These are phyloP conservation scores for Stenichneumon culpator DNA, from an alignment of 2,888 invertebrate genomes.

Conservation along the genomic window DNA sequence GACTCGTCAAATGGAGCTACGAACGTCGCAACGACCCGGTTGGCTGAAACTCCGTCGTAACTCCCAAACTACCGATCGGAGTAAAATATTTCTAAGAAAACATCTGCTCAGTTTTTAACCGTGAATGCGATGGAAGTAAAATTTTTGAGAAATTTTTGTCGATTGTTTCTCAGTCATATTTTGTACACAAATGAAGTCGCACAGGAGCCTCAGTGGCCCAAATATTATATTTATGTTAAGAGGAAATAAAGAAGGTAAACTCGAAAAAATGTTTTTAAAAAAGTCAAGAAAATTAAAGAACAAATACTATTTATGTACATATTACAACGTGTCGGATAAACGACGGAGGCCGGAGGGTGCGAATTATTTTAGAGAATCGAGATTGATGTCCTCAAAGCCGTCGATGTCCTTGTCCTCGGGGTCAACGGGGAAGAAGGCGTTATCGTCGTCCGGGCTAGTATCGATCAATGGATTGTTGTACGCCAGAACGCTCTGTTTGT, in stretches of 20 bases:
- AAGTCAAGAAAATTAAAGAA: background rate
- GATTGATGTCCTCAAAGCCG: conserved; percentile 44
- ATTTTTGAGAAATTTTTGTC: background rate
- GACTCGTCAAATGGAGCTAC: background rate
- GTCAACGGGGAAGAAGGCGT: conserved; percentile 71
- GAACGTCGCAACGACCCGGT: background rate
- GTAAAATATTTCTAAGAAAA: too few species aligned
- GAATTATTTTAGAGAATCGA: conserved; percentile 48
- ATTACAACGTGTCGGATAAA: background rate
- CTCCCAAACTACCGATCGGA: background rate
- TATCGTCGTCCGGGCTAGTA: conserved; percentile 71
- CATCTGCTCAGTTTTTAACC: background rate
- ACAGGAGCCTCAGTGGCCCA: conserved; percentile 23
- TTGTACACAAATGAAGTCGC: conserved; percentile 24
- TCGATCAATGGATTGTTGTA: conserved; percentile 64
- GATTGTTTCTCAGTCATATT: background rate
- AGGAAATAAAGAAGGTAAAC: background rate
- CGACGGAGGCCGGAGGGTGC: background rate
- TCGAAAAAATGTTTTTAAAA: background rate
- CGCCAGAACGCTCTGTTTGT: conserved; percentile 73
- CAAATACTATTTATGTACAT: conserved; percentile 6
- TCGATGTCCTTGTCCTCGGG: conserved; percentile 58
- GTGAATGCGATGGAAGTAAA: background rate
- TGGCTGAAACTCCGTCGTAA: background rate
- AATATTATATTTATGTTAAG: conserved; percentile 52